These are phyloP conservation scores for Protobothrops mucrosquamatus DNA, from an alignment of 2,113 vertebrate genomes.

Conservation along the genomic window DNA sequence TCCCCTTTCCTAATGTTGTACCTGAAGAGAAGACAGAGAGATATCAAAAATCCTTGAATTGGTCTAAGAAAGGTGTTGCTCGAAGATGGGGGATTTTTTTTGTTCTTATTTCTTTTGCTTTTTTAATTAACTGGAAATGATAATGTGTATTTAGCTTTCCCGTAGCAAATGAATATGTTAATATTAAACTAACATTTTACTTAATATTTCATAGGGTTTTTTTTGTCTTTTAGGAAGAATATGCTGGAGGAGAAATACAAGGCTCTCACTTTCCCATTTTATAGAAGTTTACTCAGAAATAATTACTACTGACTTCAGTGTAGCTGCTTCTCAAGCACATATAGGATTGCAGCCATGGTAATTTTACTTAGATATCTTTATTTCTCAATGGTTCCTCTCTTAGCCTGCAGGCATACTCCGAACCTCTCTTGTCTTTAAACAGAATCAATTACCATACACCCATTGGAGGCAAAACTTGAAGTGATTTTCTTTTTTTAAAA, in stretches of 20 bases:
- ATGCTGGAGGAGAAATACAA: background rate
- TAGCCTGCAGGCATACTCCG: background rate
- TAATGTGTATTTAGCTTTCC: background rate
- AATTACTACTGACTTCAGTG: background rate
- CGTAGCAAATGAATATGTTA: slow-evolving; percentile 24
- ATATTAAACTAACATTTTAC: slow-evolving; percentile 6
- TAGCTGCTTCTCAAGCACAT: background rate
- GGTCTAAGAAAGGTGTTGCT: background rate
- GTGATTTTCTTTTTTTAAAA: slow-evolving; percentile 52
- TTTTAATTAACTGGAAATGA: background rate
- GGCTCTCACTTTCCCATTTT: background rate
- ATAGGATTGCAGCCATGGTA: background rate
- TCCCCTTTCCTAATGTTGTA: background rate
- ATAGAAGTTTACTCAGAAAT: background rate
- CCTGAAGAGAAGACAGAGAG: background rate
- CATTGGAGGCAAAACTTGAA: slow-evolving; percentile 56
- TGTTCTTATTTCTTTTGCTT: background rate
- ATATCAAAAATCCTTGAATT: background rate
- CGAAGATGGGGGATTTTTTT: background rate
- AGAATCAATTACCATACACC: slow-evolving; percentile 26
- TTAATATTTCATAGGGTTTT: background rate
- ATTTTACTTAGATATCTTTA: background rate
- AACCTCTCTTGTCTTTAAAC: slow-evolving; percentile 39
- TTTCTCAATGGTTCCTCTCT: background rate
- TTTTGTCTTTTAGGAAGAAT: background rate